A percentile compares a stretch with the other conserved stretches of the same genome.
Conservation (phyloP, 2,113 vertebrate genomes). For the Neolamprologus sp. region DNA sequence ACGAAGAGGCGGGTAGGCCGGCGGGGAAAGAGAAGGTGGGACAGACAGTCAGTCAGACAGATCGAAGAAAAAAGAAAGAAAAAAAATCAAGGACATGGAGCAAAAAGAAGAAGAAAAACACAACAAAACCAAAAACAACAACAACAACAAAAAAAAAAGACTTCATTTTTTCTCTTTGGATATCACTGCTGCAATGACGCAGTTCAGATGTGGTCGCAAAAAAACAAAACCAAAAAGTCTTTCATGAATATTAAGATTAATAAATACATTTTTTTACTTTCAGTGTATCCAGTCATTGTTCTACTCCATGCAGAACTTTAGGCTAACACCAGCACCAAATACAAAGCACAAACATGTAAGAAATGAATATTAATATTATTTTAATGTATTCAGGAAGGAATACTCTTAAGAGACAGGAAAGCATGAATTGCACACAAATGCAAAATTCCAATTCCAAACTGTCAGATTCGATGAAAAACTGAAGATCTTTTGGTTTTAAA, state of each 20-base stretch:
- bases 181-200: neutral
- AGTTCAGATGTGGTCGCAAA: neutral
- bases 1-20: too few species aligned
- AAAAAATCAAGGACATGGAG: neutral
- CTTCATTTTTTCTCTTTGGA: neutral
- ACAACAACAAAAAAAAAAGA: neutral
- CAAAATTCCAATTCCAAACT: neutral
- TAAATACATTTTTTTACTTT: neutral
- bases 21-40: too few species aligned
- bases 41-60: too few species aligned
- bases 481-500: neutral
- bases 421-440: neutral
- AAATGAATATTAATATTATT: neutral
- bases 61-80: accelerated
- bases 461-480: neutral
- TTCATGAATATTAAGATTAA: neutral
- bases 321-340: neutral
- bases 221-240: neutral
- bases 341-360: neutral
- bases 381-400: neutral
- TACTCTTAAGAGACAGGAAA: neutral
- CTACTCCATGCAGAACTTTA: neutral
- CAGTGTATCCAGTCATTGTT: neutral
- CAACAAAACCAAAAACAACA: neutral
- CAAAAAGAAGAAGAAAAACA: accelerated